Evolutionary conservation across 2,113 vertebrate species (phyloP), one percentile per base, ranked within the genome.

Genomic region (Plestiodon gilberti): DNA sequence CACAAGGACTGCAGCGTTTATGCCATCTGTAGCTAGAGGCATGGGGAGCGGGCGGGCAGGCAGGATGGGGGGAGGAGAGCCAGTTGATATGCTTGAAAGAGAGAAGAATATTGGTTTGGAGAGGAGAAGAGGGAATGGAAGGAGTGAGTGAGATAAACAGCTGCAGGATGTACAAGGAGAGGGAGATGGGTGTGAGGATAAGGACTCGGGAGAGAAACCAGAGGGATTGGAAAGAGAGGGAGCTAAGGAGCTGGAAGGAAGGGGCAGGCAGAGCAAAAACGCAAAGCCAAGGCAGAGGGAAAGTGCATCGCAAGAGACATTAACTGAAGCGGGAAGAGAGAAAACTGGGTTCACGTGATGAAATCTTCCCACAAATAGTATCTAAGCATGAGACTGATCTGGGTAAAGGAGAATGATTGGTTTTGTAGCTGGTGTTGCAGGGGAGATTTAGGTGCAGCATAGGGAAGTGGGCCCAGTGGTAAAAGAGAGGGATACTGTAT

Each of bases 21-120:
- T 73, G 65, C 96, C 96, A 96, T 96, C 96, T 97, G 96, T 76
- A 90, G 93, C 88, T 6, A 1, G 62, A 71, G 84, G 6, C 59
- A n/a, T 79, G 86, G 86, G 74, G 85, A 3, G 0, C 78, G 82
- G 22, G 62, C 67, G 22, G 69, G 15, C 23, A 22, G 30, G 20
- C 4, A 17, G 81, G 30, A 1, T 35, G 0, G 25, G 33, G 69
- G 55, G 25, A 35, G 30, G 40, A 61, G 18, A 62, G n/a, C 52
- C 61, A 20, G 52, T 40, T 3, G 33, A 9, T 35, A 4, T 4
- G 71, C 1, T 1, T 38, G 69, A 61, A 61, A 40, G 22, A 17
- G 64, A 33, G 40, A 48, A 48, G 61, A 59, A 85, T 64, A 55
- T 62, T 23, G 11, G 43, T 30, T 35, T 7, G 6, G 35, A 57